Base-by-base conservation (phyloP, 37 sponge, comb jelly and placozoan genomes). In the Mnemiopsis leidyi region DNA sequence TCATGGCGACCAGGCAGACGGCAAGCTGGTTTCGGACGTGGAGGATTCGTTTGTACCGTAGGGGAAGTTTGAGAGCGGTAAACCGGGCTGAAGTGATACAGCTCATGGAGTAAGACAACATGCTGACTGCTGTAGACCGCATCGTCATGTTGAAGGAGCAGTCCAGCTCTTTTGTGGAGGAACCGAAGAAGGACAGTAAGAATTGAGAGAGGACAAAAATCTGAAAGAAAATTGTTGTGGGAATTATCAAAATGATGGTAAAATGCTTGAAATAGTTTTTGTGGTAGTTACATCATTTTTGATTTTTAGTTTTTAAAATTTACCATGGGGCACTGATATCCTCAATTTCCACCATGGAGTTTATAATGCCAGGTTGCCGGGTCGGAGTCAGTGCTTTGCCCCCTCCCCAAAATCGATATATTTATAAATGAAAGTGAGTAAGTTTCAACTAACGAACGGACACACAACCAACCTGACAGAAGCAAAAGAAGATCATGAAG, bases 101-200 rank as follows among this genome's bases (percentile, higher is more conserved):
- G 75, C 25, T 29, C 75, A 71, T 71, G 2, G 75, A 71, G 75
- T 71, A 71, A 25, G 75, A 71, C 20, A 71, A 71, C 75, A 71
- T 71, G 75, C 75, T 71, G 21, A 71, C 75, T 71, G 75, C 75
- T 5, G 75, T 71, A 5, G 75, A 71, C 21, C 75, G 75, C 30
- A 71, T n/a, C n/a, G 75, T 71, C 75, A 71, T 71, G 75, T 71
- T 71, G 75, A 71, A 71, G 30, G 75, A 71, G n/a, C 75, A 71
- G 30, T 71, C 75, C 30, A 71, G 75, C 3, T n/a, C 30, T 28
- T 71, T 71, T 71, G 75, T 71, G 5, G 75, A 29, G 30, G 75
- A n/a, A 29, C 75, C 75, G 75, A 71, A 71, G 75, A 71, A 71
- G 75, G 75, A 71, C 30, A 71, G 75, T n/a, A 71, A 28, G 30